Base-by-base conservation (phyloP, 2,888 invertebrate genomes). In the Tipula lateralis region DNA sequence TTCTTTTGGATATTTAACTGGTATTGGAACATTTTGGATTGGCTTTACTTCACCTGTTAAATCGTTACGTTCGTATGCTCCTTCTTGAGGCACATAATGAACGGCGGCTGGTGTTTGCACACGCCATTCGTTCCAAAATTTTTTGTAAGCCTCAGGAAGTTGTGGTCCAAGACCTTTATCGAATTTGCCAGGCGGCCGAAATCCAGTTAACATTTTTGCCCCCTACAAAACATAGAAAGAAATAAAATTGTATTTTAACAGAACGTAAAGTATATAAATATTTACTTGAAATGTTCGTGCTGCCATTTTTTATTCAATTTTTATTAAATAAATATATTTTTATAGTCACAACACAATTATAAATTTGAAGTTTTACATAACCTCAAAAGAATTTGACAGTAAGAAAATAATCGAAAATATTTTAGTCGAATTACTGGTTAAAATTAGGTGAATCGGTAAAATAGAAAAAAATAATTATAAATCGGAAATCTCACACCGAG, bases 91-190 rank as follows among this genome's bases (percentile, higher is more conserved):
- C 84, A 95, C 92, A 88, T 94, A 96, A 87, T 93, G 93, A 0
- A 93, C 93, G 0, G 93, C 93, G 34, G 91, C 92, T 85, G 93
- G 93, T 86, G 92, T 91, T 84, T 93, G 91, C 0, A 92, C 87
- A 89, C 94, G 95, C 96, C 97, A 96, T 91, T 97, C 96, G 85
- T 91, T 92, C 92, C 95, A 96, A 90, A 97, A 97, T 88, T 96
- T 96, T 88, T 93, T 95, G 88, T 97, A 97, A 0, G 94, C 95
- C 85, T 93, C 92, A 0, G 97, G 97, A 84, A 97, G 89, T 86
- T 92, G 91, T 0, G 93, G 90, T 5, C 94, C 95, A 86, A 94
- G 90, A 0, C 95, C 95, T 87, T 92, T 91, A 66, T 94, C 93
- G 88, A 94, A 94, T 87, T 92, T 91, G 84, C 89, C 89, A 86